These are phyloP conservation scores for Dryococelus australis DNA, from an alignment of 2,888 invertebrate species.

Conservation along the genomic window DNA sequence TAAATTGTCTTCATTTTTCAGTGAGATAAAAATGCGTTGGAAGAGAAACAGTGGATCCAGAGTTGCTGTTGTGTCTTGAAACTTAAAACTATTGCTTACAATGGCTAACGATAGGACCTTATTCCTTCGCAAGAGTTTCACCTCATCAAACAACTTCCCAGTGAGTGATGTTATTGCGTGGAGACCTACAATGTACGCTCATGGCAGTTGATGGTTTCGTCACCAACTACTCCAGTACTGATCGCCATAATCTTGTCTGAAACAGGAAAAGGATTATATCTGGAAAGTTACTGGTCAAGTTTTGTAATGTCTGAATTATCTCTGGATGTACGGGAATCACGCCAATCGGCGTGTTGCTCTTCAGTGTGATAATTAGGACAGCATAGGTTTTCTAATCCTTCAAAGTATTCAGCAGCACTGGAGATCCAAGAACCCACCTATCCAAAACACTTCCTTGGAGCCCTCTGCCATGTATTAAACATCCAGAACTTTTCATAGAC, in stretches of 20 bases:
- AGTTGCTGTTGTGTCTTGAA: no score
- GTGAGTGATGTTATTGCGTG: no score
- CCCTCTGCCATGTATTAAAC: slow-evolving; percentile 24
- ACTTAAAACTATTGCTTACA: no score
- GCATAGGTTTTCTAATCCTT: slow-evolving; percentile 23
- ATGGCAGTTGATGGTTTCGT: slow-evolving; percentile 24
- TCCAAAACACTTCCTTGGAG: not conserved
- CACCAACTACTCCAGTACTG: not conserved
- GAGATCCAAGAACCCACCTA: not conserved
- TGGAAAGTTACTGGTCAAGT: not conserved
- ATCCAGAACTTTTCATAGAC: slow-evolving; percentile 18
- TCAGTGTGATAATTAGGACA: not conserved
- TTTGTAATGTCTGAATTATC: not conserved
- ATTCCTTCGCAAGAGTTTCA: no score
- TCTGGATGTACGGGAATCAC: slow-evolving; percentile 2
- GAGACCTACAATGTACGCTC: not conserved
- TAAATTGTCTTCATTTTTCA: no score
- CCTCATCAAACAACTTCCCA: no score
- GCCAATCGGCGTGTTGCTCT: not conserved
- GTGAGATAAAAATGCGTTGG: no score
- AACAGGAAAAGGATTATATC: slow-evolving; percentile 13
- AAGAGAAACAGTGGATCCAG: no score
- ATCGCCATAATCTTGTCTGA: slow-evolving; percentile 19
- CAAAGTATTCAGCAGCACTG: not conserved
- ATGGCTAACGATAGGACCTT: no score